Evolutionary conservation across 2,888 invertebrate genomes (phyloP), one percentile per base, ranked within the genome.

Genomic region (Acleris laterana): DNA sequence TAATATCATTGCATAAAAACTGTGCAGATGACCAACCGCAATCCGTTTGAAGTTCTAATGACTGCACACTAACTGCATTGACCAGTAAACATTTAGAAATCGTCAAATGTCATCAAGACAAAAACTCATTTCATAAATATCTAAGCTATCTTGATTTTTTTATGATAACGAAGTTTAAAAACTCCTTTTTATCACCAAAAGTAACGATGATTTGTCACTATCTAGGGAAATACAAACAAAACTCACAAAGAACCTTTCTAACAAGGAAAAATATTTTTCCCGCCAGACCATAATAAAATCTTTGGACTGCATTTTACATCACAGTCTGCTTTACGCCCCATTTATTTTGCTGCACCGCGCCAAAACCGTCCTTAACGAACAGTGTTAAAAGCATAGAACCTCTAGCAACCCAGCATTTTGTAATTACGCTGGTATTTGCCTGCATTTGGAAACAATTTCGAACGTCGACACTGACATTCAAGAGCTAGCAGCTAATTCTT

Each of bases 231-330:
- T 84, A 77, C 77, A 71, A 64, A 79, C 76, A 77, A 78, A 75
- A 75, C 73, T 74, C 75, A 73, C 75, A 73, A 77, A 74, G 76
- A 77, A 78, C 78, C 79, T 79, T 80, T 70, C 76, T 78, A 81
- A 83, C 81, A 79, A 82, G 79, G 80, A 84, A 80, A 83, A 85
- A 85, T 83, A 75, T 79, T 81, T 38, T 80, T 78, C 79, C 78
- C 72, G 67, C 75, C 71, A 69, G 74, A 74, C 72, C 74, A 76
- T 78, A 78, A 76, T 76, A 78, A 78, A 72, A 74, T 75, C 76
- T 78, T 70, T 20, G 42, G 20, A 42, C 20, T 20, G 42, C 32
- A n/a, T 11, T 80, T 82, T 78, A 80, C 48, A 78, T 28, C 48
- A 28, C 46, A 17, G 17, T 11, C 16, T 42, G 20, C 46, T 13